Conservation (phyloP, 1,140 invertebrate genomes). For the Ceratitis capitata region DNA sequence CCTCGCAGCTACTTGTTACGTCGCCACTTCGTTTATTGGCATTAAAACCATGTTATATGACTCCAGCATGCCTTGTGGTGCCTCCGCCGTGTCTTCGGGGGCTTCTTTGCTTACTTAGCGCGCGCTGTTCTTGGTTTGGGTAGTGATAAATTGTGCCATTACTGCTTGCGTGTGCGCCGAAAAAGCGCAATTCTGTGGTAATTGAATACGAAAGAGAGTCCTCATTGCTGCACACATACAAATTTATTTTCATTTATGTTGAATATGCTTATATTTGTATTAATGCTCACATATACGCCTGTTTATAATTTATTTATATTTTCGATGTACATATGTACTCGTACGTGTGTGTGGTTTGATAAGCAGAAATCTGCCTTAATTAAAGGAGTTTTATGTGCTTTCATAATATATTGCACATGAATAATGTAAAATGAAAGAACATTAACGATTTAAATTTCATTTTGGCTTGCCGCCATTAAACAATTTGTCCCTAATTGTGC, state of each 20-base stretch:
- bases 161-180: neutral
- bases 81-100: neutral
- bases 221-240: neutral
- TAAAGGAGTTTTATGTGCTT: neutral
- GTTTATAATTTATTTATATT: too few species aligned
- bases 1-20: neutral
- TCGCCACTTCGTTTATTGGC: neutral
- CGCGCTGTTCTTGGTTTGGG: too few species aligned
- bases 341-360: neutral
- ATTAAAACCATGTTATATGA: too few species aligned
- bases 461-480: neutral
- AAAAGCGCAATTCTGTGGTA: neutral
- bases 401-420: neutral
- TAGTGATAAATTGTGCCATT: neutral
- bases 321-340: too few species aligned
- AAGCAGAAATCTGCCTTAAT: neutral
- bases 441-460: neutral
- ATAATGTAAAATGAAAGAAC: neutral
- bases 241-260: too few species aligned
- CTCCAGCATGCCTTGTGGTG: neutral
- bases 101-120: too few species aligned
- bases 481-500: neutral
- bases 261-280: too few species aligned
- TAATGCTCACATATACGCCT: neutral
- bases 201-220: conserved; percentile 10